Conservation (phyloP, 2,113 vertebrate species). For the Psittacula cyanocephala region DNA sequence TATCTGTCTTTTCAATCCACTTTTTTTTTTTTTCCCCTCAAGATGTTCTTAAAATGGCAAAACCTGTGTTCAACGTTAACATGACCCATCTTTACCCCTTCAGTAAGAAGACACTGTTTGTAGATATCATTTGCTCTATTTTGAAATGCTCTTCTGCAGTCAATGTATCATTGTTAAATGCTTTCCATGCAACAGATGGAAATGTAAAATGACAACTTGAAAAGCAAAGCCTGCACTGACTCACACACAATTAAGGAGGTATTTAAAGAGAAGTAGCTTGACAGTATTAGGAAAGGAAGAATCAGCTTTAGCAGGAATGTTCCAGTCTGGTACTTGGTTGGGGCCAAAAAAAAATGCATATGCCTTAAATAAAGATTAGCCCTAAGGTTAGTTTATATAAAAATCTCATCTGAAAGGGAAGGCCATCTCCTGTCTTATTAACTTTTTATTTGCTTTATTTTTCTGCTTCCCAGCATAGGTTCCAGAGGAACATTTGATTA, state of each 20-base stretch:
- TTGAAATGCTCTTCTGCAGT: not conserved
- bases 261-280: conserved; percentile 38
- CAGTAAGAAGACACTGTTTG: not conserved
- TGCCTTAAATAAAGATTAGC: conserved; percentile 31
- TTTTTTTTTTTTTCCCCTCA: not conserved
- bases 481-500: conserved; percentile 55
- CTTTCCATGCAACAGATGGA: conserved; percentile 47
- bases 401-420: conserved; percentile 10
- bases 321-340: not conserved
- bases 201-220: conserved; percentile 43
- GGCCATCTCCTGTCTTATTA: conserved; percentile 33
- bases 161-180: not conserved
- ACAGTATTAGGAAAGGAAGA: conserved; percentile 20
- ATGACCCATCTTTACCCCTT: not conserved
- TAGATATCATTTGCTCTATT: not conserved
- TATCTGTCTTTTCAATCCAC: not conserved
- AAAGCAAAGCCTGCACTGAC: conserved; percentile 5
- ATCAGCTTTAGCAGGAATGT: not conserved
- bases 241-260: conserved; percentile 43
- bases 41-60: not conserved
- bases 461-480: not conserved
- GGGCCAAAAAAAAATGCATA: not conserved
- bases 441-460: conserved; percentile 58
- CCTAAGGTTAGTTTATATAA: not conserved
- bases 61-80: not conserved